phyloP scores from a whole-genome alignment of 2,113 vertebrate genomes.

The Archilochus colubris region DNA sequence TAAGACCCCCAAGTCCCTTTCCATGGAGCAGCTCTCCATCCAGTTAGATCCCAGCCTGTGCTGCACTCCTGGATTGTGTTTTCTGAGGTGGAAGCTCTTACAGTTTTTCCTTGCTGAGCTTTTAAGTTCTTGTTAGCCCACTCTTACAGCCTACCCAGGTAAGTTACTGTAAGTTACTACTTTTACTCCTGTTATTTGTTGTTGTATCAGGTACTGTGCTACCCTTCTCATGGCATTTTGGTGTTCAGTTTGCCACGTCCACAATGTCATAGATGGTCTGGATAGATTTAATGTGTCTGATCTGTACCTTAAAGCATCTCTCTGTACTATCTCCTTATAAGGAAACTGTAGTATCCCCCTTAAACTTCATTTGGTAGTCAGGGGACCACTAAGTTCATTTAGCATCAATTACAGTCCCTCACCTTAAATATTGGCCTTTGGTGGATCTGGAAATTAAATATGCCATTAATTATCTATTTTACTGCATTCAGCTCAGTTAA shows the following conservation, averaged over 20 bases:
- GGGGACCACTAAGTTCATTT: constrained; percentile 36
- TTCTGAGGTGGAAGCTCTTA: no score
- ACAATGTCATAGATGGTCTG: background rate
- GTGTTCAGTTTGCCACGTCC: background rate
- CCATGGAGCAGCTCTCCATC: no score
- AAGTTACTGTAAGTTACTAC: background rate
- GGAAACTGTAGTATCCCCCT: background rate
- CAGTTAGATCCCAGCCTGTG: no score
- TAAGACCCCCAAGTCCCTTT: no score
- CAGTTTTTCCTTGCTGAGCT: no score
- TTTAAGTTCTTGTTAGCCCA: no score
- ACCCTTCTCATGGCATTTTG: background rate
- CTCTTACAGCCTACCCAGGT: no score
- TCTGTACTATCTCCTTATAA: background rate
- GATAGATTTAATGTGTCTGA: background rate
- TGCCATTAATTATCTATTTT: constrained; percentile 52
- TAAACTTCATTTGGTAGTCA: constrained; percentile 1
- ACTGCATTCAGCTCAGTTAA: constrained; percentile 24
- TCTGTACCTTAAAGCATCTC: background rate
- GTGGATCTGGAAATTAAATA: constrained; percentile 21
- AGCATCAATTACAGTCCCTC: constrained; percentile 5
- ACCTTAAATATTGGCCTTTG: constrained; percentile 24
- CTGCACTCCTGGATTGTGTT: no score
- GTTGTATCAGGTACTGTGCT: background rate
- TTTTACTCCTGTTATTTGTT: background rate